Percentiles rank a stretch among this genome's conserved stretches.
These are phyloP conservation scores for Cataglyphis livida DNA, from an alignment of 2,888 invertebrate genomes.

Conservation along the genomic window DNA sequence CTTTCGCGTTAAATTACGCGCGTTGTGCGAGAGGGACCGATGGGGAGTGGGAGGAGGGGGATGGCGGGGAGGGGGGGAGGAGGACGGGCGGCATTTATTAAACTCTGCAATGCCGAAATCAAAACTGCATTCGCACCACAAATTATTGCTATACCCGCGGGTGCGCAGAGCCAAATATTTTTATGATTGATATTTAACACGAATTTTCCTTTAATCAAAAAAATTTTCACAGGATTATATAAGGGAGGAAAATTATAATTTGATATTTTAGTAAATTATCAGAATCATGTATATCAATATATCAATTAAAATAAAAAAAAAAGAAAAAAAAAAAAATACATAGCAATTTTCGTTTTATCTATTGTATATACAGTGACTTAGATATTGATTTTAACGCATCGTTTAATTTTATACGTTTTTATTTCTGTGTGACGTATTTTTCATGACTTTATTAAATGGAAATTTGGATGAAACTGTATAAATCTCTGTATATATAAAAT, in stretches of 20 bases:
- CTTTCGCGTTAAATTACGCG: slow-evolving; percentile 40
- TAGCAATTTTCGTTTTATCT: background rate
- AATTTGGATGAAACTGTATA: background rate
- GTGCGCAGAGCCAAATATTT: slow-evolving; percentile 1
- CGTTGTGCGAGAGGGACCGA: background rate
- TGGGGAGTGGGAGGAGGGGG: too few relatives aligned
- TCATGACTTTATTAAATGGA: slow-evolving; percentile 20
- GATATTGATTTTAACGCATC: slow-evolving; percentile 5
- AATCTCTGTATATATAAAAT: slow-evolving; percentile 24
- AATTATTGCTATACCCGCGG: slow-evolving; percentile 20
- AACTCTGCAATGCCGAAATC: slow-evolving; percentile 22
- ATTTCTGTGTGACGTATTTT: slow-evolving; percentile 7
- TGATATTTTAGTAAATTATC: background rate
- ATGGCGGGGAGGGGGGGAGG: too few relatives aligned
- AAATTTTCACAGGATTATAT: background rate
- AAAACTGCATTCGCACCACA: slow-evolving; percentile 32
- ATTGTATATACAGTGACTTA: background rate
- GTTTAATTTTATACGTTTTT: slow-evolving; percentile 8
- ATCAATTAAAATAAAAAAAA: background rate
- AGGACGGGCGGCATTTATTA: slow-evolving; percentile 28
- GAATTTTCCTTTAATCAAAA: background rate
- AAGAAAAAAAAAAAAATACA: background rate
- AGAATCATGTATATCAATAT: background rate
- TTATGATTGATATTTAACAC: background rate
- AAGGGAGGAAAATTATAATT: background rate